These are phyloP conservation scores for Petromus typicus DNA, from an alignment of 2,113 vertebrate genomes.

Conservation along the genomic window DNA sequence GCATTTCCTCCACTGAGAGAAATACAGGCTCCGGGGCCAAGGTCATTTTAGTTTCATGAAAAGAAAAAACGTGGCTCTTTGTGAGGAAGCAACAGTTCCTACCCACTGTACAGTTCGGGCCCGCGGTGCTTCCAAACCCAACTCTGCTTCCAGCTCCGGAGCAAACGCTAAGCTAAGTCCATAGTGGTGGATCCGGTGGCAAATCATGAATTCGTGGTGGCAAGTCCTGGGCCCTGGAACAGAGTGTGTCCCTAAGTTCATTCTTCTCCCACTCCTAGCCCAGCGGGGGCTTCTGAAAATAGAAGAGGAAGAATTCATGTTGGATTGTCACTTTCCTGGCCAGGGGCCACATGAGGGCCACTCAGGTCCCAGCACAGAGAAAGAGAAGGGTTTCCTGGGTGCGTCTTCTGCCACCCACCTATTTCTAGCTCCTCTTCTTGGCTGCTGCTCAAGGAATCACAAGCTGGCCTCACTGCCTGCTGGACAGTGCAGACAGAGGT, in stretches of 20 bases:
- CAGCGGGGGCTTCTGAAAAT: neutral
- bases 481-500: neutral
- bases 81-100: constrained; percentile 30
- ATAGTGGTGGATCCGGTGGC: neutral
- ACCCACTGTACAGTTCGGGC: neutral
- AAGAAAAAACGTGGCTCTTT: constrained; percentile 35
- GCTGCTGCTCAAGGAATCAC: neutral
- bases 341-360: neutral
- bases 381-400: neutral
- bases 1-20: neutral
- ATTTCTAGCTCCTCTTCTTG: neutral
- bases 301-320: neutral
- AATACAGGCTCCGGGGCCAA: neutral
- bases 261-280: neutral
- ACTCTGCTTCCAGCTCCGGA: neutral
- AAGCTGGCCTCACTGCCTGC: neutral
- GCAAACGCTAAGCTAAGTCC: neutral
- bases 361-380: neutral
- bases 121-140: neutral
- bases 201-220: neutral
- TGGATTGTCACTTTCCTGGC: neutral
- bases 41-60: constrained; percentile 50
- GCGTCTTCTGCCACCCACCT: neutral
- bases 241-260: neutral
- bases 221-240: neutral